A percentile compares a stretch with the other conserved stretches of the same genome.
Conservation (phyloP, 2,113 vertebrate species). For the Epinephelus fuscoguttatus region DNA sequence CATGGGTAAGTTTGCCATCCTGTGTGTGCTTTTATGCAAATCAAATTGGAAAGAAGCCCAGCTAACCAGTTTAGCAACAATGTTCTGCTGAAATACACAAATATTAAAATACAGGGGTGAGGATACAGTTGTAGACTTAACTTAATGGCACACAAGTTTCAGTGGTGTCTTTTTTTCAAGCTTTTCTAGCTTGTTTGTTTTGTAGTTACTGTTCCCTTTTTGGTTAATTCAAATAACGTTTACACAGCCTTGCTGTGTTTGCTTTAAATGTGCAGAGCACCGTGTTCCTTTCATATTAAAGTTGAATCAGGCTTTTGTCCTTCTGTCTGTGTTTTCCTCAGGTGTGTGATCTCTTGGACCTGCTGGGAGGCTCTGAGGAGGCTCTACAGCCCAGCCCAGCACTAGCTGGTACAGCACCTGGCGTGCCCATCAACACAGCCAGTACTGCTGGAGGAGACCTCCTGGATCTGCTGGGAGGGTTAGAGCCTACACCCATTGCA, state of each 20-base stretch:
- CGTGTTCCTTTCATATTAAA: background rate
- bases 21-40: background rate
- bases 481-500: conserved; percentile 61
- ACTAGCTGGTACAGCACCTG: background rate
- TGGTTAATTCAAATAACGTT: background rate
- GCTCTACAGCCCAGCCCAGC: conserved; percentile 51
- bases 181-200: background rate
- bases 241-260: background rate
- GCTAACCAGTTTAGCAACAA: background rate
- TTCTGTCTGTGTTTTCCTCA: conserved; percentile 51
- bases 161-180: background rate
- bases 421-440: conserved; percentile 51
- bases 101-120: background rate
- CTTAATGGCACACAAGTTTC: background rate
- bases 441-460: conserved; percentile 78
- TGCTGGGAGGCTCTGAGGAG: conserved; percentile 85
- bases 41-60: background rate
- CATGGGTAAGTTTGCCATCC: no score
- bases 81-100: background rate
- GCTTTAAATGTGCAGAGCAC: background rate
- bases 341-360: conserved; percentile 87
- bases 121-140: background rate
- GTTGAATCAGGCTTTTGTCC: background rate
- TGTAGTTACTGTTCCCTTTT: background rate
- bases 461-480: conserved; percentile 85